Base-by-base conservation (phyloP, 2,888 invertebrate species). In the Patella caerulea region DNA sequence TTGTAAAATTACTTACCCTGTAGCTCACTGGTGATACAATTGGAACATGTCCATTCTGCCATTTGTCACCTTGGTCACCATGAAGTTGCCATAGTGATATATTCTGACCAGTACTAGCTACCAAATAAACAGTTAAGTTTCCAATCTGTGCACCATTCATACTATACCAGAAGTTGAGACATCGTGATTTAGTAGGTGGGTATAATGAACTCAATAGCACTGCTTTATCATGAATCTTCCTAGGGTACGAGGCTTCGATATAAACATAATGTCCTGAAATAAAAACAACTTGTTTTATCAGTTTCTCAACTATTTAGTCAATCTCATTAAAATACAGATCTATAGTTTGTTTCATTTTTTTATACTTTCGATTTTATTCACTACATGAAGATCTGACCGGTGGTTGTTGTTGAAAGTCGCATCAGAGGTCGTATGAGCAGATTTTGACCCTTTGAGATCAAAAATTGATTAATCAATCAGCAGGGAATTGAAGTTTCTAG, bases 131-230 rank as follows among this genome's bases (percentile, higher is more conserved):
- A 76, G 83, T 85, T 56, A 89, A 83, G 2, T 81, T 80, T 4
- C 89, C 89, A 19, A 88, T 84, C 54, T 83, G 74, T 19, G 59
- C 54, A 17, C 86, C 86, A 78, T 86, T 83, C 86, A 86, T 84
- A 79, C 83, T 83, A 76, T 86, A 88, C 86, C 87, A 88, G 82
- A 88, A 88, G 34, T 78, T 80, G 53, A 89, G 73, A 81, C 89
- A 89, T 15, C 82, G 81, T 29, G 76, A 65, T 14, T 77, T 80
- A 7, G 85, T 83, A 15, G 86, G 79, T 19, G 81, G 76, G 74
- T 87, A 85, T n/a, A 76, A 79, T 72, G 84, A 83, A 76, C 88
- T 87, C 14, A 86, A 78, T 52, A 88, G 77, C 82, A 84, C 84
- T 17, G 86, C 83, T 73, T 78, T 82, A 72, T 88, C 87, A 45